Evolutionary conservation across 1,140 invertebrate genomes (phyloP).

Genomic region (Hirudo medicinalis): DNA sequence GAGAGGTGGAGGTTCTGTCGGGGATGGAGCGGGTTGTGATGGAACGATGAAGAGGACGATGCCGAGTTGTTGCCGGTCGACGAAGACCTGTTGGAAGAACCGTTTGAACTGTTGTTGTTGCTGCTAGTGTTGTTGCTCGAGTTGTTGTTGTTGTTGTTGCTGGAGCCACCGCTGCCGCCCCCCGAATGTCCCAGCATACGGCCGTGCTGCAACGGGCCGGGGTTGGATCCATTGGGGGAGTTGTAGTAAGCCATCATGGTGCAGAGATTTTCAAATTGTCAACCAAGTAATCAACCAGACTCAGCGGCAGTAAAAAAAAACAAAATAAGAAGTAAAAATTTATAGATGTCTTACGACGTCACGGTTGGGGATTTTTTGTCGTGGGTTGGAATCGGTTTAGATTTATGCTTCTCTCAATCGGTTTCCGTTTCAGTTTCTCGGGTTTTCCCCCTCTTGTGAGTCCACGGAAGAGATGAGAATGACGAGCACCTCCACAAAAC

Average conservation of each 20-base stretch:
- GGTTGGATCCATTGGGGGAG: not conserved
- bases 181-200: not conserved
- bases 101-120: not conserved
- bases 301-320: too few species aligned
- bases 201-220: not conserved
- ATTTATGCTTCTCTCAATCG: too few species aligned
- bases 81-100: not conserved
- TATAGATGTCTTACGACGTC: too few species aligned
- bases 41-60: not conserved
- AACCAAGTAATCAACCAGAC: too few species aligned
- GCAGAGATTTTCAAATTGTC: not conserved
- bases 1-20: not conserved
- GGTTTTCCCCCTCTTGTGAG: too few species aligned
- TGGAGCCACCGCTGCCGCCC: not conserved
- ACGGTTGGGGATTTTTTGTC: too few species aligned
- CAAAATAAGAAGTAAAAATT: too few species aligned
- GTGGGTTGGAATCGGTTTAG: too few species aligned
- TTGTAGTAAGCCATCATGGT: constrained; percentile 9
- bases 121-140: not conserved
- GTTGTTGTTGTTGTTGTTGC: constrained; percentile 12
- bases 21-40: constrained; percentile 2
- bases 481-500: too few species aligned
- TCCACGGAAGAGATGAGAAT: too few species aligned
- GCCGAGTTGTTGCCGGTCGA: not conserved
- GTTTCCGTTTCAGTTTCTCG: too few species aligned